Conservation (phyloP, 2,797 vertebrate genomes). For the Falco rusticolus region DNA sequence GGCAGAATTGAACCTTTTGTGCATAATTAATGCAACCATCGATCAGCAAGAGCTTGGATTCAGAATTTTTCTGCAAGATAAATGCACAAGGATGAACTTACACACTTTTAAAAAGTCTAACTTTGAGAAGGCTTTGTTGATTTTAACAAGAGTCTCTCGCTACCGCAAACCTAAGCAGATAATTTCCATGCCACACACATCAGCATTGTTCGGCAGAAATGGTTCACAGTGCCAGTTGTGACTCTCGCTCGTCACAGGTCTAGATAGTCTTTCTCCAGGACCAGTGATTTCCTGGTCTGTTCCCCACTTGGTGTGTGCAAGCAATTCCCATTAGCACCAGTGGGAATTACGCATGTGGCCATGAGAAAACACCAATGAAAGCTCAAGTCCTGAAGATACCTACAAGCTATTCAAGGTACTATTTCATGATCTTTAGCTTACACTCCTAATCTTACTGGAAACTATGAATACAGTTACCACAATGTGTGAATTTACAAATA, state of each 20-base stretch:
- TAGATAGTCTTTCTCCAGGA: background rate
- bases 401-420: background rate
- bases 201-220: background rate
- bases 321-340: background rate
- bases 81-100: background rate
- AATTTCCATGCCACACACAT: background rate
- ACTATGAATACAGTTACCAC: background rate
- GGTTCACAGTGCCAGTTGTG: background rate
- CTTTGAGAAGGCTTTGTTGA: background rate
- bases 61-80: background rate
- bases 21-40: conserved; percentile 54
- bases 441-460: background rate
- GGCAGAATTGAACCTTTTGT: conserved; percentile 12
- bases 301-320: background rate
- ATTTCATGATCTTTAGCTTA: background rate
- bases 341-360: background rate
- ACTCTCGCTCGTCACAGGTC: background rate
- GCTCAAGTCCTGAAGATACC: background rate
- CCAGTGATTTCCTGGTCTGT: background rate
- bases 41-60: conserved; percentile 14
- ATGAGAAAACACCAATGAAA: background rate
- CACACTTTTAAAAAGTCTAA: background rate
- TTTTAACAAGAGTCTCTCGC: background rate
- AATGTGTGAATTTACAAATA: background rate
- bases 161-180: rapidly evolving